These are phyloP conservation scores for Calameuta idolon DNA, from an alignment of 2,888 invertebrate genomes.

Conservation along the genomic window DNA sequence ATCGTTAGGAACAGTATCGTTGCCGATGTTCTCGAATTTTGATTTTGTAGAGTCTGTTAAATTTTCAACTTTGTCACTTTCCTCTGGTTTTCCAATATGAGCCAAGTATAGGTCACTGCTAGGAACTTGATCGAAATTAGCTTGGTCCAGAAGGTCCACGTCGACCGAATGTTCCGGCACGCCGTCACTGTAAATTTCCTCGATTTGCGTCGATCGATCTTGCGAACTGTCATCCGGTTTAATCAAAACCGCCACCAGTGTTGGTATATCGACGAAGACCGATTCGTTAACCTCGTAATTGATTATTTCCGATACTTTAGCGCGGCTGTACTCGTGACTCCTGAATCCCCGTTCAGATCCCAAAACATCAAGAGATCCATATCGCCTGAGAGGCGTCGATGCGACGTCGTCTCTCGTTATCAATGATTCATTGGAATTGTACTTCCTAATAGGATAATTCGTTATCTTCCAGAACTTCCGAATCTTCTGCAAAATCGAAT, in stretches of 20 bases:
- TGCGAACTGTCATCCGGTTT: slow-evolving; percentile 49
- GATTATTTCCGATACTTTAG: slow-evolving; percentile 44
- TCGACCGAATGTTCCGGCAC: slow-evolving; percentile 45
- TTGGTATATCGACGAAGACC: slow-evolving; percentile 57
- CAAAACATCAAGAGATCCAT: slow-evolving; percentile 42
- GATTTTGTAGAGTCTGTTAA: not conserved
- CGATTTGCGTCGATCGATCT: slow-evolving; percentile 44
- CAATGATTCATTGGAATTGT: slow-evolving; percentile 28
- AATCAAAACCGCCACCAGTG: slow-evolving; percentile 56
- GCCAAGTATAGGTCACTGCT: not conserved
- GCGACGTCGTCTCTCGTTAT: slow-evolving; percentile 16
- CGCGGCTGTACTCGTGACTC: slow-evolving; percentile 36
- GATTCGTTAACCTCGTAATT: slow-evolving; percentile 46
- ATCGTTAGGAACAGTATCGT: not conserved
- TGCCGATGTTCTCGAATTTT: not conserved
- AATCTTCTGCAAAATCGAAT: not conserved
- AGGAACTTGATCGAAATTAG: not conserved
- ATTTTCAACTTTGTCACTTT: not conserved
- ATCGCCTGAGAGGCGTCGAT: slow-evolving; percentile 29
- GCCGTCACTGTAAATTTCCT: slow-evolving; percentile 48
- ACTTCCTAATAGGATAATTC: slow-evolving; percentile 15
- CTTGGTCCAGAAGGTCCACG: slow-evolving; percentile 30
- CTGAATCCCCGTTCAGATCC: slow-evolving; percentile 22
- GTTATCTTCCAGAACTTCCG: not conserved
- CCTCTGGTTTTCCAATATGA: not conserved